These are phyloP conservation scores for Oopsacas minuta DNA, from an alignment of 37 sponge, comb jelly and placozoan genomes.

Conservation along the genomic window DNA sequence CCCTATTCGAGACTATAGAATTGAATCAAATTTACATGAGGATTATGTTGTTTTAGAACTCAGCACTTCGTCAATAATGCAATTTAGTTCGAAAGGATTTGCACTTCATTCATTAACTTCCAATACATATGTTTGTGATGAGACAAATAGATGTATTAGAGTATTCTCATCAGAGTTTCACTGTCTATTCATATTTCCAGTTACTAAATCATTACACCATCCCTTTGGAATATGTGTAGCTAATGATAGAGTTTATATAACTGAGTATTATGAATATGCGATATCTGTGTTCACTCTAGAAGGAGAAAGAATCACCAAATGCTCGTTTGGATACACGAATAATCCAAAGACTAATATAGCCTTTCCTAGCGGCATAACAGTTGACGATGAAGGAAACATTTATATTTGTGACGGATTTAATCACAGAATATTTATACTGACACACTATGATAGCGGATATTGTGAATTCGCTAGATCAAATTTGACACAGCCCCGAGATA, in stretches of 20 bases:
- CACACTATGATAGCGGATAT: neutral
- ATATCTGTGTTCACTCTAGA: neutral
- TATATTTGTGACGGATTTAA: neutral
- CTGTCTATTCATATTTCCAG: neutral
- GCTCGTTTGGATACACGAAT: neutral
- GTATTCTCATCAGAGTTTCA: neutral
- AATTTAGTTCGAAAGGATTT: neutral
- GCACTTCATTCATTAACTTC: neutral
- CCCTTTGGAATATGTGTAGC: neutral
- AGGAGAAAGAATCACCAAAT: neutral
- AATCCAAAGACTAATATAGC: neutral
- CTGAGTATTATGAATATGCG: neutral
- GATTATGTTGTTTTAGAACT: neutral
- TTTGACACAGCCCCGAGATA: neutral
- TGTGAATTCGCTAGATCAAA: neutral
- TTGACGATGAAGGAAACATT: neutral
- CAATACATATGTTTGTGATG: neutral
- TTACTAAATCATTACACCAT: neutral
- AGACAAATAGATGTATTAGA: neutral
- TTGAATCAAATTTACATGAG: neutral
- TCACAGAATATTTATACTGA: neutral
- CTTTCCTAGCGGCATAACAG: neutral
- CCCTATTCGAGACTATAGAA: too few relatives aligned
- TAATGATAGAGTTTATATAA: neutral
- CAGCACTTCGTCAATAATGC: neutral